A percentile compares a stretch with the other conserved stretches of the same genome.
Conservation (phyloP, 2,797 vertebrate genomes). For the Brachyalestes nurse region DNA sequence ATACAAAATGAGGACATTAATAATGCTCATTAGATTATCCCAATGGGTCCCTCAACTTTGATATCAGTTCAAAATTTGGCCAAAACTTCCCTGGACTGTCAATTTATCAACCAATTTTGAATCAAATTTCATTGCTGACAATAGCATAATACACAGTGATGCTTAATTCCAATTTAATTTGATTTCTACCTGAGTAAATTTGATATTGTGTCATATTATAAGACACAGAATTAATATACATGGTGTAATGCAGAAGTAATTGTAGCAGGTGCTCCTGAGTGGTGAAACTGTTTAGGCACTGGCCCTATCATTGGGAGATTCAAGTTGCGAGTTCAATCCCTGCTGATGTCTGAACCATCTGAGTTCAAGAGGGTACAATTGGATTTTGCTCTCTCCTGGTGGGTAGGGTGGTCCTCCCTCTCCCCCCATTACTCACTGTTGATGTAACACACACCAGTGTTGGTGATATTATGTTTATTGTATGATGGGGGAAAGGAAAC, state of each 20-base stretch:
- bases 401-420: too few relatives aligned
- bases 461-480: too few relatives aligned
- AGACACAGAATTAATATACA: neutral
- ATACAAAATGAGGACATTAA: constrained; percentile 1
- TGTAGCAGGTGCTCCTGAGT: neutral
- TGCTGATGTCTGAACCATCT: too few relatives aligned
- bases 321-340: too few relatives aligned
- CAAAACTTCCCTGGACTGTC: neutral
- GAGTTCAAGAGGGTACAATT: too few relatives aligned
- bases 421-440: too few relatives aligned
- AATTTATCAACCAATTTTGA: neutral
- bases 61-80: constrained; percentile 1
- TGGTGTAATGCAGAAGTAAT: neutral
- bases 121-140: neutral
- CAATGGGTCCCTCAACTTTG: neutral
- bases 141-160: neutral
- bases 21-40: neutral
- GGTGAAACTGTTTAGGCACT: neutral
- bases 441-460: too few relatives aligned
- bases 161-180: neutral
- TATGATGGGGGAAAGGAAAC: too few relatives aligned
- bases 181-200: neutral
- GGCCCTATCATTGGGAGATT: too few relatives aligned
- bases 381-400: too few relatives aligned
- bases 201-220: neutral